Conservation (phyloP, 2,113 vertebrate species). For the zebrafish (Danio rerio) region DNA sequence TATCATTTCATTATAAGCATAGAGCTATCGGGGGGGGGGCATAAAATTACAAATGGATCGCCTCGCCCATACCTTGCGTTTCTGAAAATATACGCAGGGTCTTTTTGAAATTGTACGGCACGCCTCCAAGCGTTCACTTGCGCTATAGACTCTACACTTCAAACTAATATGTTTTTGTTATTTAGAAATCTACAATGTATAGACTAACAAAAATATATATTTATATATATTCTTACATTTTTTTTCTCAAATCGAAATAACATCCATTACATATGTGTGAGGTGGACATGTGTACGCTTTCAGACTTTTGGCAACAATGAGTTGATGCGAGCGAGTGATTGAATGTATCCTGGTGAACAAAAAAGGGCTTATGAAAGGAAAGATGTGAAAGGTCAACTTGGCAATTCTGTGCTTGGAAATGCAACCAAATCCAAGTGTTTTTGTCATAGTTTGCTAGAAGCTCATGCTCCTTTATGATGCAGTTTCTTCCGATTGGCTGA, state of each 20-base stretch:
- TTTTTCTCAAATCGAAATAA: conserved; percentile 79
- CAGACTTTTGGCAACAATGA: conserved; percentile 52
- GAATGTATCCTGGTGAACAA: background rate
- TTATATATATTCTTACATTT: conserved; percentile 78
- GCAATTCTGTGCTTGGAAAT: conserved; percentile 27
- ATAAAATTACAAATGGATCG: background rate
- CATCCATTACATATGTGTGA: conserved; percentile 50
- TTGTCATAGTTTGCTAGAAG: conserved; percentile 16
- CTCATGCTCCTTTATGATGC: background rate
- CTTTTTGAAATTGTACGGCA: conserved; percentile 27
- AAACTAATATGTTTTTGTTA: conserved; percentile 79
- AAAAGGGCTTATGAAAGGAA: conserved; percentile 16
- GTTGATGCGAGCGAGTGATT: background rate
- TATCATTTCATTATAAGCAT: background rate
- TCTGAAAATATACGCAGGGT: conserved; percentile 34
- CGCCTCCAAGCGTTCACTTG: conserved; percentile 73
- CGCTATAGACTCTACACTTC: conserved; percentile 82
- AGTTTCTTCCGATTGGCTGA: conserved; percentile 37
- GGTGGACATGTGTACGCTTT: conserved; percentile 49
- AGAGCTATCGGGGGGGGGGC: background rate
- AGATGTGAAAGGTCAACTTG: conserved; percentile 35
- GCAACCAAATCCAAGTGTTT: conserved; percentile 6
- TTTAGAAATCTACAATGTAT: conserved; percentile 88
- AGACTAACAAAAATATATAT: conserved; percentile 87
- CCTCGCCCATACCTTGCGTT: conserved; percentile 2